Conservation (phyloP, 2,113 vertebrate genomes). For the Caranx melampygus region DNA sequence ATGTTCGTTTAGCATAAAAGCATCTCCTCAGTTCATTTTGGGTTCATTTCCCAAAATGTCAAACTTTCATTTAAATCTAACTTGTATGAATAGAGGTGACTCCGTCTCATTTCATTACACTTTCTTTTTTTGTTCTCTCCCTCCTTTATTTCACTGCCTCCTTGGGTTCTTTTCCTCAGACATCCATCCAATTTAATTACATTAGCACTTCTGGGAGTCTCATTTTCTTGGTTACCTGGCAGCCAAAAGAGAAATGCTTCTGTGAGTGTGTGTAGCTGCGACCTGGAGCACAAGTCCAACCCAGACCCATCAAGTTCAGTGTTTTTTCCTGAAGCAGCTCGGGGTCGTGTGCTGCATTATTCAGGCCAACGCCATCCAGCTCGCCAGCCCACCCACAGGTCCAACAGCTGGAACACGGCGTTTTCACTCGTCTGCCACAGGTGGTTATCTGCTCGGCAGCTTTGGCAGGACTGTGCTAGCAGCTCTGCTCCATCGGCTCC, state of each 20-base stretch:
- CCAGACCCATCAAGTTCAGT: neutral
- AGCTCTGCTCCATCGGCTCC: slow-evolving; percentile 46
- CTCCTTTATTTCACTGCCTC: neutral
- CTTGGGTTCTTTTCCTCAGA: neutral
- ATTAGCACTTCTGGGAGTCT: neutral
- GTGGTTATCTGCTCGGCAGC: slow-evolving; percentile 36
- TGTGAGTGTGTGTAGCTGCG: neutral
- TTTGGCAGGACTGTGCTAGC: slow-evolving; percentile 34
- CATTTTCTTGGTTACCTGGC: slow-evolving; percentile 15
- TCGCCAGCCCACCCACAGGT: slow-evolving; percentile 4
- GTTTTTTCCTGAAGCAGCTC: slow-evolving; percentile 13
- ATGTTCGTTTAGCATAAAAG: neutral
- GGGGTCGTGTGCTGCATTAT: slow-evolving; percentile 26
- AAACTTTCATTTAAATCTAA: neutral
- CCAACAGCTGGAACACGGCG: slow-evolving; percentile 1
- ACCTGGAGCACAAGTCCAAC: neutral
- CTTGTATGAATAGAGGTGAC: no score
- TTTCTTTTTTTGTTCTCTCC: neutral
- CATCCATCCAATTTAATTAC: slow-evolving; percentile 25
- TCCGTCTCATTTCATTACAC: neutral
- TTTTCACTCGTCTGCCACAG: slow-evolving; percentile 9
- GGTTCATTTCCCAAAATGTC: neutral
- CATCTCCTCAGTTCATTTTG: no score
- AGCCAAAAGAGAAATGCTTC: neutral
- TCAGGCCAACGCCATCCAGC: slow-evolving; percentile 3